Conservation (phyloP, 2,797 vertebrate genomes). For the Typhlichthys eigenmanni region DNA sequence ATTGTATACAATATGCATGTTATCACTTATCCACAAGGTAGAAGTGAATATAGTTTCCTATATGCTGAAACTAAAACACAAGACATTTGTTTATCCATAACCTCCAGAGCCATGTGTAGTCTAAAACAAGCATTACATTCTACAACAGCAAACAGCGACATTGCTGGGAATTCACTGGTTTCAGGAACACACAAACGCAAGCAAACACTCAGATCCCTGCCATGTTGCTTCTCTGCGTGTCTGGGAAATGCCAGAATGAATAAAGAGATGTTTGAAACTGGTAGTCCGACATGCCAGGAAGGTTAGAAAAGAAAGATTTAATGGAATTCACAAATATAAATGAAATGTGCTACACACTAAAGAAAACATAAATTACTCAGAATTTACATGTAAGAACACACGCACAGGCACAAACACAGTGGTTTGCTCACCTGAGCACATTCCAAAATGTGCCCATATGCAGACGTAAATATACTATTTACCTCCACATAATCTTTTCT, state of each 20-base stretch:
- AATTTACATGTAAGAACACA: neutral
- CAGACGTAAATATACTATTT: neutral
- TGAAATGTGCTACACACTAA: conserved; percentile 34
- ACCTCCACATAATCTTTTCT: neutral
- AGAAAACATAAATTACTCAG: conserved; percentile 34
- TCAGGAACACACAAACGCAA: conserved; percentile 55
- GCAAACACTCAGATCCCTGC: conserved; percentile 48
- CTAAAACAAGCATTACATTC: conserved; percentile 29
- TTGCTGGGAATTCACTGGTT: conserved; percentile 64
- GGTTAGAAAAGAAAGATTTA: conserved; percentile 43
- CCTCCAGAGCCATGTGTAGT: conserved; percentile 39
- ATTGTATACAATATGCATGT: neutral
- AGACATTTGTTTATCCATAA: conserved; percentile 49
- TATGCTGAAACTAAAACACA: neutral
- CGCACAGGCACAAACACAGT: conserved; percentile 14
- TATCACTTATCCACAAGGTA: too few species aligned
- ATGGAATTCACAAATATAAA: conserved; percentile 53
- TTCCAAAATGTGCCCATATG: too few species aligned
- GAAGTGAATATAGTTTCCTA: too few species aligned
- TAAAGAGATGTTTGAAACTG: conserved; percentile 57
- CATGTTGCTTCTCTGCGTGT: conserved; percentile 23
- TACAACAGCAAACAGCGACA: conserved; percentile 51
- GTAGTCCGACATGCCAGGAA: conserved; percentile 33
- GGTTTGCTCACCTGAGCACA: conserved; percentile 15
- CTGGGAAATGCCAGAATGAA: conserved; percentile 47